Conservation (phyloP, 2,888 invertebrate species). For the Limnephilus auricula region DNA sequence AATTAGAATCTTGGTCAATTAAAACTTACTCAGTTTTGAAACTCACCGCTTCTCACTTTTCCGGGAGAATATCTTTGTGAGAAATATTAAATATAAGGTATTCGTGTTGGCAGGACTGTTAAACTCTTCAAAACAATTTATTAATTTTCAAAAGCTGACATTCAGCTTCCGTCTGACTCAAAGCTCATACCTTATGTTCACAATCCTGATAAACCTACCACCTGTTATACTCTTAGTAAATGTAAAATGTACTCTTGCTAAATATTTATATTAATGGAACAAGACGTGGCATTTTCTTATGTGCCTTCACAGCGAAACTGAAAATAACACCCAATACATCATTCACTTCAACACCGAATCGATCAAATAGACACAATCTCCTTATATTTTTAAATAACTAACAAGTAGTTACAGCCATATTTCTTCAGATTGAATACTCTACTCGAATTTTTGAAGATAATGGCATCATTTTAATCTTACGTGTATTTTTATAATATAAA, state of each 20-base stretch:
- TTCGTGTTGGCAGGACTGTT: slow-evolving; percentile 10
- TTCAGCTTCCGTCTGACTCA: background rate
- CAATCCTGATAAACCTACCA: background rate
- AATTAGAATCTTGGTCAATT: slow-evolving; percentile 10
- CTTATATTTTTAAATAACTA: too few relatives aligned
- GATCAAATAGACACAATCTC: background rate
- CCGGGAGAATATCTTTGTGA: background rate
- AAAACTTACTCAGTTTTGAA: background rate
- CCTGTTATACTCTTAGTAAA: background rate
- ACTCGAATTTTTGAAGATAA: too few relatives aligned
- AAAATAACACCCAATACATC: background rate
- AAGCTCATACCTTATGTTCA: background rate
- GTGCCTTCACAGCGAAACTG: background rate
- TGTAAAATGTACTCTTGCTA: background rate
- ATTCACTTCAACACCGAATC: background rate
- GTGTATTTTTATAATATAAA: too few relatives aligned
- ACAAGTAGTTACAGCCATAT: too few relatives aligned
- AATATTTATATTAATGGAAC: background rate
- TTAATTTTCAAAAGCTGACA: slow-evolving; percentile 12
- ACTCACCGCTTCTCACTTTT: background rate
- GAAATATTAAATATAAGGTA: background rate
- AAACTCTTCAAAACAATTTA: slow-evolving; percentile 27
- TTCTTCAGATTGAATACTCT: too few relatives aligned
- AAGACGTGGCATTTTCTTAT: background rate
- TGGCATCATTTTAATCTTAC: too few relatives aligned